These are phyloP conservation scores for Macrotis lagotis DNA, from an alignment of 2,113 vertebrate species.

Conservation along the genomic window DNA sequence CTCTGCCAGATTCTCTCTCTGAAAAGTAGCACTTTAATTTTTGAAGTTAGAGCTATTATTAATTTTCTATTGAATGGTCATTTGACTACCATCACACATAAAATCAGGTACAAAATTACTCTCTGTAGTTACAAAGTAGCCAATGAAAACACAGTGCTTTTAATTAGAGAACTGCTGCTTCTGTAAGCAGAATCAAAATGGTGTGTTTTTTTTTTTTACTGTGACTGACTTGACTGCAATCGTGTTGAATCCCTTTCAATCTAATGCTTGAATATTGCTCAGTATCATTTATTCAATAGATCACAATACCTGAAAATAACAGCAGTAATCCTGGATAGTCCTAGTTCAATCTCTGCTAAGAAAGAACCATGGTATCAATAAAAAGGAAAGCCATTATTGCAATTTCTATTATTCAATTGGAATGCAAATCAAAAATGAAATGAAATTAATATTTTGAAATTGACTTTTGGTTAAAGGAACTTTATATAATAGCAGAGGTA, in stretches of 20 bases:
- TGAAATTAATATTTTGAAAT: conserved; percentile 53
- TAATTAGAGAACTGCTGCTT: conserved; percentile 37
- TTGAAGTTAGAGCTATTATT: neutral
- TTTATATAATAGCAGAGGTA: conserved; percentile 17
- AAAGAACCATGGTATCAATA: conserved; percentile 31
- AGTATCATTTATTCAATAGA: neutral
- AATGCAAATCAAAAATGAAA: conserved; percentile 38
- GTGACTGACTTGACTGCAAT: conserved; percentile 23
- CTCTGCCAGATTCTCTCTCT: conserved; percentile 3
- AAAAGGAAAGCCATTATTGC: conserved; percentile 41
- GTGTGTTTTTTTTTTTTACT: conserved; percentile 45
- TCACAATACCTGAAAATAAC: neutral
- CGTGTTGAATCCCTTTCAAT: neutral
- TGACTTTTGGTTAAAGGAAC: neutral
- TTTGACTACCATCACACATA: conserved; percentile 29
- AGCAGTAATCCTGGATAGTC: neutral
- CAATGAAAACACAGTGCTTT: neutral
- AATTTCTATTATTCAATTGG: conserved; percentile 48
- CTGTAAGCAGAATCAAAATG: conserved; percentile 45
- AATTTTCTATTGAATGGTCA: neutral
- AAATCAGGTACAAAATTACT: conserved; percentile 35
- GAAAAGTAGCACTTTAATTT: conserved; percentile 29
- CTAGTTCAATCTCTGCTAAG: neutral
- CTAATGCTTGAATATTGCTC: neutral
- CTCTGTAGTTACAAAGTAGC: conserved; percentile 29